Base-by-base conservation (phyloP, 2,888 invertebrate species). In the Furcula furcula region DNA sequence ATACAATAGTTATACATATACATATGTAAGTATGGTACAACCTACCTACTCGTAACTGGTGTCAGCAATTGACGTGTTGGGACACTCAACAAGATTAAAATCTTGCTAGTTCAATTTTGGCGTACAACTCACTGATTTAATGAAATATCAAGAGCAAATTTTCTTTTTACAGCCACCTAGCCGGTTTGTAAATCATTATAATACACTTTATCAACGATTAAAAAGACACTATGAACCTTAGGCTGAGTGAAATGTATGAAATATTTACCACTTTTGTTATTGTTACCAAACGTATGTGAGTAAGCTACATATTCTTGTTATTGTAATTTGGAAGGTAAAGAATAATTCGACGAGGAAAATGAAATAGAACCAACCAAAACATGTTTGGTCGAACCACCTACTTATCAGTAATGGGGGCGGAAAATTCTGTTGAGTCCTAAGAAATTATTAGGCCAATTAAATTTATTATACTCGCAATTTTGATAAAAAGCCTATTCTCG, bases 51-150 rank as follows among this genome's bases (percentile, higher is more conserved):
- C n/a, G n/a, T n/a, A n/a, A n/a, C 4, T 12, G 15, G 15, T 1
- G n/a, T 7, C n/a, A 5, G 28, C 10, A 18, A 7, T 28, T 28
- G 11, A 3, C 18, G 12, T 30, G 31, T 35, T 33, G 27, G 30
- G n/a, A n/a, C n/a, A n/a, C n/a, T n/a, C n/a, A n/a, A n/a, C 29
- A 49, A 57, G 55, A 63, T 59, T 57, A 42, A 41, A 64, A 65
- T 64, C 62, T 53, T 45, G 62, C 63, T 61, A 35, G 57, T 73
- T 65, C 65, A 71, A 76, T 76, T 68, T 72, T 31, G 37, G 49
- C 34, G 50, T 48, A 71, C 71, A 72, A 48, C 62, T 40, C 38
- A 38, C 46, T 40, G 50, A 46, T 51, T 47, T 4, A 49, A 44
- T 54, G 46, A 56, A 63, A 56, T 54, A 51, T 55, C 46, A 38